Evolutionary conservation across 2,113 vertebrate species (phyloP).

Genomic region (Blennius ocellaris): DNA sequence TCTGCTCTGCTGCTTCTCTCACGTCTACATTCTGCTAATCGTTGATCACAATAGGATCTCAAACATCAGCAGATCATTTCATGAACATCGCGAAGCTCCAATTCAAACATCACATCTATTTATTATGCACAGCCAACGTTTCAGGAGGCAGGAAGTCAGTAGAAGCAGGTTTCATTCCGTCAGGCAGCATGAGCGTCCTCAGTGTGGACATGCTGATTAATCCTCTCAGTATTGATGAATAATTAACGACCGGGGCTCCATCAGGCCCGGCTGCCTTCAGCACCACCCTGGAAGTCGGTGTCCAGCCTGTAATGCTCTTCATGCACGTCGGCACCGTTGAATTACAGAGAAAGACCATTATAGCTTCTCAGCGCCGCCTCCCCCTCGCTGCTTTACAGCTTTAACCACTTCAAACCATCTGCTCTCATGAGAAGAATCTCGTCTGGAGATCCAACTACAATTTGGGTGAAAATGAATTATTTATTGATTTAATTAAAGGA

Average conservation of each 20-base stretch:
- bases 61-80: too few species aligned
- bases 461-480: slow-evolving; percentile 45
- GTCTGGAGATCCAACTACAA: slow-evolving; percentile 10
- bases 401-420: neutral
- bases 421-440: slow-evolving; percentile 8
- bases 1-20: too few species aligned
- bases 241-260: slow-evolving; percentile 15
- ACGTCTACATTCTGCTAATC: too few species aligned
- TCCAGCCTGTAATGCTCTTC: too few species aligned
- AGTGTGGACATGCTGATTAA: neutral
- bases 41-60: too few species aligned
- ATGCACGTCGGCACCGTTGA: too few species aligned
- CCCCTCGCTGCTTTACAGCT: neutral
- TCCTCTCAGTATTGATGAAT: slow-evolving; percentile 25
- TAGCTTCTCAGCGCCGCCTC: neutral
- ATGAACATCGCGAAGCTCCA: too few species aligned
- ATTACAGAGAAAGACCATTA: neutral
- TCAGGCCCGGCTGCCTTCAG: slow-evolving; percentile 4
- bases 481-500: slow-evolving; percentile 45
- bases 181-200: neutral
- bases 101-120: too few species aligned
- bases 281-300: too few species aligned
- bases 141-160: too few species aligned
- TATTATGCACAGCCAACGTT: too few species aligned
- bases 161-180: neutral